Conservation (phyloP, 2,888 invertebrate genomes). For the Idaea straminata region DNA sequence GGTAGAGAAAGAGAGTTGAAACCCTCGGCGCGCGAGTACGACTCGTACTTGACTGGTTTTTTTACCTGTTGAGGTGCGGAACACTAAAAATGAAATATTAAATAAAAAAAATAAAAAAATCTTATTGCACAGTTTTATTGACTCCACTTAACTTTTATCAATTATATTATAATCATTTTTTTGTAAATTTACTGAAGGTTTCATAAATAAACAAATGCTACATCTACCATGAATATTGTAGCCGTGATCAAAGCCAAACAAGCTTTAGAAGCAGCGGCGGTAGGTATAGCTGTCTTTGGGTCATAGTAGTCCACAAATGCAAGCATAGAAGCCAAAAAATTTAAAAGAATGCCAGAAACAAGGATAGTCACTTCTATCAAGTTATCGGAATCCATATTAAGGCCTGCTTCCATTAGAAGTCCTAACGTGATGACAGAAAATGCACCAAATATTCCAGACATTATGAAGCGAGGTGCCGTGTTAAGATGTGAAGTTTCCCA, state of each 20-base stretch:
- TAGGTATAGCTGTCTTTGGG: not conserved
- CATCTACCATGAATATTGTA: not conserved
- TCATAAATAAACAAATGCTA: not conserved
- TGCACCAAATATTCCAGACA: conserved; percentile 50
- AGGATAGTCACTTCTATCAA: conserved; percentile 28
- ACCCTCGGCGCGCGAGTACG: too few relatives aligned
- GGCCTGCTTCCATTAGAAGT: conserved; percentile 48
- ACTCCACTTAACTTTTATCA: too few relatives aligned
- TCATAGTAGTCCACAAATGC: not conserved
- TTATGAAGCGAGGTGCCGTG: conserved; percentile 38
- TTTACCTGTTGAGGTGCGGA: too few relatives aligned
- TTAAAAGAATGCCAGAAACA: not conserved
- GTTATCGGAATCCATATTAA: conserved; percentile 34
- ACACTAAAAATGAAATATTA: too few relatives aligned
- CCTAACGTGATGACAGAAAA: conserved; percentile 45
- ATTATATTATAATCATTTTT: too few relatives aligned
- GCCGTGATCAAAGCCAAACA: not conserved
- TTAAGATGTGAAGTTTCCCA: conserved; percentile 42
- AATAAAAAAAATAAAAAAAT: too few relatives aligned
- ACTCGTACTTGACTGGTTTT: too few relatives aligned
- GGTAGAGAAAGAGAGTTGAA: too few relatives aligned
- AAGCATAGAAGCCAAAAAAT: not conserved
- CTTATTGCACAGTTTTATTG: too few relatives aligned
- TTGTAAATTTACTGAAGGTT: too few relatives aligned
- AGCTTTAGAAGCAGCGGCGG: not conserved